A percentile compares a stretch with the other conserved stretches of the same genome.
phyloP scores from a whole-genome alignment of 2,797 vertebrate species.

The Phoxinus dragarum region DNA sequence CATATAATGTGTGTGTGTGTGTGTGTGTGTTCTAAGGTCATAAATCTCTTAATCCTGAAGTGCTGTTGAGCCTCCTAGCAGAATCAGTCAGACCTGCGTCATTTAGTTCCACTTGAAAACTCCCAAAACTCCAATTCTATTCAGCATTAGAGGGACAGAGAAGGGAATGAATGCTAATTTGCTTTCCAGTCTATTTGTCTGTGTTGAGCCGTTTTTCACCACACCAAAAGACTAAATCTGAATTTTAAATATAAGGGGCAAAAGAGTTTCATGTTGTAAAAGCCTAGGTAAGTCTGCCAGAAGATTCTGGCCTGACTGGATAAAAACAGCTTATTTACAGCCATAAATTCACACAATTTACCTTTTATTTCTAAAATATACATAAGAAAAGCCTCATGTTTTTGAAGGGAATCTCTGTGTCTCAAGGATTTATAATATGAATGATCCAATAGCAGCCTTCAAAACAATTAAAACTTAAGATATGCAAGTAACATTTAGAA shows the following conservation, averaged over 20 bases:
- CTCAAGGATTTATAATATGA: neutral
- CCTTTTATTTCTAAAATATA: neutral
- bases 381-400: neutral
- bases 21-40: neutral
- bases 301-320: conserved; percentile 5
- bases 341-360: neutral
- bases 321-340: neutral
- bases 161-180: conserved; percentile 56
- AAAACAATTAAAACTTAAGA: neutral
- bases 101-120: conserved; percentile 86
- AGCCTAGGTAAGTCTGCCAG: conserved; percentile 47
- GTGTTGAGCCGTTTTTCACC: conserved; percentile 36
- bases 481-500: neutral
- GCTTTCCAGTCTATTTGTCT: conserved; percentile 43
- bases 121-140: conserved; percentile 81
- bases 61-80: conserved; percentile 69
- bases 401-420: neutral
- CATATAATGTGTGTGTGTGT: neutral
- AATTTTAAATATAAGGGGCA: conserved; percentile 63
- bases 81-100: conserved; percentile 74
- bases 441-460: neutral
- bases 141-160: conserved; percentile 84
- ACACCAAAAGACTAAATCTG: conserved; percentile 57
- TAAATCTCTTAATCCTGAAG: conserved; percentile 58
- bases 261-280: conserved; percentile 50